Evolutionary conservation across 2,888 invertebrate species (phyloP).

Genomic region (Pegoplata infirma): DNA sequence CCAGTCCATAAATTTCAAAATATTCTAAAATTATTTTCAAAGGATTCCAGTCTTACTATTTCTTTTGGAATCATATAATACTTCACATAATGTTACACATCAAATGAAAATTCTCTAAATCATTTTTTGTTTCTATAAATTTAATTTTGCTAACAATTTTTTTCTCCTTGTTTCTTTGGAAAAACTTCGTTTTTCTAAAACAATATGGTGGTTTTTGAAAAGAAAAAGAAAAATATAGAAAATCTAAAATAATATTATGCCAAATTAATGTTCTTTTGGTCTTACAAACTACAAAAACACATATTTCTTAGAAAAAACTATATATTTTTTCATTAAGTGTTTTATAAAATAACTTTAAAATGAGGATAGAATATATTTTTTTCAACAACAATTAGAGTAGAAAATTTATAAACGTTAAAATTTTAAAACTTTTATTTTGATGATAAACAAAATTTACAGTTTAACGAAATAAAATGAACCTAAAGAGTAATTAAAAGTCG

Average conservation of each 20-base stretch:
- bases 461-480: too few relatives aligned
- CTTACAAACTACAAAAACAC: not conserved
- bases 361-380: not conserved
- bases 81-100: conserved; percentile 31
- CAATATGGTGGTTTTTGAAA: not conserved
- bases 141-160: conserved; percentile 1
- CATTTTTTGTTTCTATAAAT: too few relatives aligned
- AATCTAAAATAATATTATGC: not conserved
- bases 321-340: not conserved
- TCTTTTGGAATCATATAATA: not conserved
- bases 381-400: conserved; percentile 37
- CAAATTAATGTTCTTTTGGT: not conserved
- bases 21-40: too few relatives aligned
- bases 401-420: conserved; percentile 13
- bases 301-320: not conserved
- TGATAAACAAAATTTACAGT: too few relatives aligned
- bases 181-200: not conserved
- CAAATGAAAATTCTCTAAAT: not conserved
- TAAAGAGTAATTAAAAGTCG: too few relatives aligned
- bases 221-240: not conserved
- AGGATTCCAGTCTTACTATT: too few relatives aligned
- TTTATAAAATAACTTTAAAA: not conserved
- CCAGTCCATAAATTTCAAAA: too few relatives aligned
- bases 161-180: not conserved
- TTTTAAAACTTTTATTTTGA: not conserved